phyloP scores from a whole-genome alignment of 2,797 vertebrate species.

The Paramormyrops hopkinsi region DNA sequence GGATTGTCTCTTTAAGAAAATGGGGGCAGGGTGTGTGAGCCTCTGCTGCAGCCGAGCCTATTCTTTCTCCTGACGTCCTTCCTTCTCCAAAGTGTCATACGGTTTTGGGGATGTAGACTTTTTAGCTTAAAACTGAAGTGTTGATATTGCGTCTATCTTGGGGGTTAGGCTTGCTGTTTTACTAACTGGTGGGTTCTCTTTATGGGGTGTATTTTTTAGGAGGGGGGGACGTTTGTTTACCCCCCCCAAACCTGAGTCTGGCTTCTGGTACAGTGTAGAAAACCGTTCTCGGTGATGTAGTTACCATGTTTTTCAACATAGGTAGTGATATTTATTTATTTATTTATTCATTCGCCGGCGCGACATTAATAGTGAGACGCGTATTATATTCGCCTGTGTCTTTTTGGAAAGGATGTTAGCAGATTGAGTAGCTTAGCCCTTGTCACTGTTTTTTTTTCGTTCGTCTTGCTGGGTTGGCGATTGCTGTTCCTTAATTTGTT shows the following conservation, averaged over 20 bases:
- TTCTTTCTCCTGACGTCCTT: slow-evolving; percentile 49
- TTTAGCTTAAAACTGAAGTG: slow-evolving; percentile 9
- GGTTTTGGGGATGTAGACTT: slow-evolving; percentile 35
- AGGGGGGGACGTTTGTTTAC: slow-evolving; percentile 1
- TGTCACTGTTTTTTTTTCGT: slow-evolving; percentile 5
- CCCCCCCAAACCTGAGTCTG: neutral
- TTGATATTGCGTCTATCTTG: neutral
- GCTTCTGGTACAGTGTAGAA: neutral
- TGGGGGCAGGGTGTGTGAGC: slow-evolving; percentile 26
- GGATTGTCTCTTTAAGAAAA: slow-evolving; percentile 44
- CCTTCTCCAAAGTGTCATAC: slow-evolving; percentile 49
- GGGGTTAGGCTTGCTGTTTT: slow-evolving; percentile 6
- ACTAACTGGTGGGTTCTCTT: neutral
- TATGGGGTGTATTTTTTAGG: slow-evolving; percentile 20
- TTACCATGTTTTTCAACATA: slow-evolving; percentile 16
- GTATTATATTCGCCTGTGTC: slow-evolving; percentile 9
- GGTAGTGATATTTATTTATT: slow-evolving; percentile 15
- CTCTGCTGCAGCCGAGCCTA: slow-evolving; percentile 43
- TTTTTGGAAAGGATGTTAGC: neutral
- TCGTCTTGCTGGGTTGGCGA: neutral
- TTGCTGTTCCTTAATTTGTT: neutral
- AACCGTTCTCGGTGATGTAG: slow-evolving; percentile 13
- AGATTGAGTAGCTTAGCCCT: neutral
- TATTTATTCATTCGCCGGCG: slow-evolving; percentile 30
- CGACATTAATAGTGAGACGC: slow-evolving; percentile 25